These are phyloP conservation scores for Halictus quadricinctus DNA, from an alignment of 2,888 invertebrate species.

Conservation along the genomic window DNA sequence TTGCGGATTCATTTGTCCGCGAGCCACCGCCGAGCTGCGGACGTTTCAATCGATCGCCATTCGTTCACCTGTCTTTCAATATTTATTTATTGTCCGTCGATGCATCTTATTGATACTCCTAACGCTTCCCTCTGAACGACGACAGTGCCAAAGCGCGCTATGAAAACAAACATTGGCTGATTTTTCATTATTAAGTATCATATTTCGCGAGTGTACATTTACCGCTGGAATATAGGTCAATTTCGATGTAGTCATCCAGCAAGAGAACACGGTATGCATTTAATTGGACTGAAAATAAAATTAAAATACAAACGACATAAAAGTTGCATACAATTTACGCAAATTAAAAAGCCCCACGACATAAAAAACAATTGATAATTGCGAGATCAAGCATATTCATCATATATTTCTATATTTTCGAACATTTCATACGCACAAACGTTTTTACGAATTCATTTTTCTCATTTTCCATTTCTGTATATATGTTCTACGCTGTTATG, in stretches of 20 bases:
- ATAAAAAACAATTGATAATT: background rate
- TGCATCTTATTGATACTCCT: background rate
- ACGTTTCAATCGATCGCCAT: conserved; percentile 14
- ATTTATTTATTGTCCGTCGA: background rate
- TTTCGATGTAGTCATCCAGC: background rate
- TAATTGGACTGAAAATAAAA: background rate
- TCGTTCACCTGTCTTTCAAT: background rate
- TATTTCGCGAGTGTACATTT: background rate
- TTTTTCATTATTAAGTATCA: background rate
- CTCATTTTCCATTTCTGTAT: background rate
- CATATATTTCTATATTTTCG: background rate
- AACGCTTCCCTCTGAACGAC: background rate
- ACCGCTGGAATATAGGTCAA: background rate
- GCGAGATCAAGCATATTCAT: background rate
- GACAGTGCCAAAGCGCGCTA: background rate
- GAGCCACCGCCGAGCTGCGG: background rate
- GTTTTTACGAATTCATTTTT: background rate
- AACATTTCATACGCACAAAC: background rate
- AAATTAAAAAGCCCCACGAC: too few species aligned
- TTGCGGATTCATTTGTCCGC: conserved; percentile 12
- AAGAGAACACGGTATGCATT: background rate
- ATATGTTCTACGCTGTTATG: background rate
- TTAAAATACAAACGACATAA: background rate
- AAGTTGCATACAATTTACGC: background rate
- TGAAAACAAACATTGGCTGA: background rate